Conservation (phyloP, 2,797 vertebrate genomes). For the Champsocephalus esox region DNA sequence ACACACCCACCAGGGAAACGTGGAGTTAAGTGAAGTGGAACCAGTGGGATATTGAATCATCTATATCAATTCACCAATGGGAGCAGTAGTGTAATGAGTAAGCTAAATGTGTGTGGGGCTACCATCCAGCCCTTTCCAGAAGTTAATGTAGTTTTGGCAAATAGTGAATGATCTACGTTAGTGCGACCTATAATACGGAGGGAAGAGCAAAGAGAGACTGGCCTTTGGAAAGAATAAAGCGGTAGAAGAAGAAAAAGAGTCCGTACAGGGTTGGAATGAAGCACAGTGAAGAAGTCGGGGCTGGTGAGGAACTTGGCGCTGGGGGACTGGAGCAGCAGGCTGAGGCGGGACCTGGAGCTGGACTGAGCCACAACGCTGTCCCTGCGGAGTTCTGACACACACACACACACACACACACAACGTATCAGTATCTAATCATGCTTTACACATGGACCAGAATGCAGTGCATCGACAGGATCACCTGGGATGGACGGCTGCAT, state of each 20-base stretch:
- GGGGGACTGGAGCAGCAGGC: constrained; percentile 92
- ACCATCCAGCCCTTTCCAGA: too few species aligned
- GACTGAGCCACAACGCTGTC: constrained; percentile 87
- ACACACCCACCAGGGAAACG: constrained; percentile 21
- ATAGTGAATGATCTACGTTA: too few species aligned
- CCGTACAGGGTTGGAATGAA: constrained; percentile 97
- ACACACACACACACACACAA: neutral
- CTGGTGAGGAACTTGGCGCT: constrained; percentile 96
- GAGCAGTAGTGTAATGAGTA: neutral
- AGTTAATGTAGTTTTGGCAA: neutral
- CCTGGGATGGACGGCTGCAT: constrained; percentile 89
- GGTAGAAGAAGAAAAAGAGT: neutral
- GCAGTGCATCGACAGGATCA: constrained; percentile 54
- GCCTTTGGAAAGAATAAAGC: neutral
- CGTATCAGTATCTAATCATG: too few species aligned
- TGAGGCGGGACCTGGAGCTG: constrained; percentile 91
- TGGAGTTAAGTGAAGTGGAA: neutral
- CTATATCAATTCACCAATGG: neutral
- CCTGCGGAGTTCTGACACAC: constrained; percentile 89
- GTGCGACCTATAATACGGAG: too few species aligned
- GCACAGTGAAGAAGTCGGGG: constrained; percentile 97
- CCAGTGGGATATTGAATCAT: neutral
- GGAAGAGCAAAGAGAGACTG: neutral
- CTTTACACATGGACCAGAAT: constrained; percentile 3
- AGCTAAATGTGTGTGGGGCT: neutral